A percentile compares a stretch with the other conserved stretches of the same genome.
Conservation (phyloP, 1,140 invertebrate species). For the Lepidurus couesii region DNA sequence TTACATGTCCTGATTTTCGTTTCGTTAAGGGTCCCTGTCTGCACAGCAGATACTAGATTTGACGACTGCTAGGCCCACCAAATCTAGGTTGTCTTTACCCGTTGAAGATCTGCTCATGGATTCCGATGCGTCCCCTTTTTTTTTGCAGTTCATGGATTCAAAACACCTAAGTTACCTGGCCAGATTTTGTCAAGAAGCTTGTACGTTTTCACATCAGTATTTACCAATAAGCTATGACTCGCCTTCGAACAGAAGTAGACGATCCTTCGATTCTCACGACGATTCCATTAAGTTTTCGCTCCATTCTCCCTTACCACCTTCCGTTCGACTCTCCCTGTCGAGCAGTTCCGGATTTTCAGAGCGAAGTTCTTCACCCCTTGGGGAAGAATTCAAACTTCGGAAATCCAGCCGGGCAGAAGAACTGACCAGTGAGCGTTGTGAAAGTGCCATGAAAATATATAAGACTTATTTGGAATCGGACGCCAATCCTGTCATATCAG, state of each 20-base stretch:
- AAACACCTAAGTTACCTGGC: constrained; percentile 53
- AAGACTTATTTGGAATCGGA: constrained; percentile 31
- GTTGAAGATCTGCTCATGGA: constrained; percentile 60
- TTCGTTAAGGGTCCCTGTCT: background rate
- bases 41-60: background rate
- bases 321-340: constrained; percentile 23
- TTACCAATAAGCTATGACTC: constrained; percentile 23
- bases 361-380: constrained; percentile 24
- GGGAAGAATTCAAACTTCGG: constrained; percentile 17
- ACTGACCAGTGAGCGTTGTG: constrained; percentile 16
- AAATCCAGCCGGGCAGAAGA: constrained; percentile 29
- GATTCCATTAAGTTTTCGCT: background rate
- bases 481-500: constrained; percentile 21
- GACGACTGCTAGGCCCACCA: background rate
- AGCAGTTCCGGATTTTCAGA: constrained; percentile 31
- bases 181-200: constrained; percentile 53
- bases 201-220: constrained; percentile 10
- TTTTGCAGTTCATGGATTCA: constrained; percentile 65
- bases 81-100: constrained; percentile 56
- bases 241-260: background rate
- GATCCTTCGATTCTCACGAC: constrained; percentile 16
- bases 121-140: constrained; percentile 62
- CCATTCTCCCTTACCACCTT: constrained; percentile 27
- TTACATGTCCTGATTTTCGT: background rate
- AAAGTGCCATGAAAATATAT: constrained; percentile 28